Conservation (phyloP, 35 echinoderm and acorn worm species). For the Apostichopus parvimensis region DNA sequence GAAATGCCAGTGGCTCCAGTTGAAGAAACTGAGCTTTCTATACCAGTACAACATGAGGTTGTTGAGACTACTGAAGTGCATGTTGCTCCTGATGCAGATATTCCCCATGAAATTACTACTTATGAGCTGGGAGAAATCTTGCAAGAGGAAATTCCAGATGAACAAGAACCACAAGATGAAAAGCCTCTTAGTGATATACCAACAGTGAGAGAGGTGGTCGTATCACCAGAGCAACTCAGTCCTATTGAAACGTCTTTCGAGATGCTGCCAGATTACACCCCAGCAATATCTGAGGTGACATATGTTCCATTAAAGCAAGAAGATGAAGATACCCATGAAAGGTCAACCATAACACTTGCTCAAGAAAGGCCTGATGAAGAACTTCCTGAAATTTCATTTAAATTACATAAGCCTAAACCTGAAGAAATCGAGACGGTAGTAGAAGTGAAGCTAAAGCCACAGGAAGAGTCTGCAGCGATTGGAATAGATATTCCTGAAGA, state of each 20-base stretch:
- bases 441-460: neutral
- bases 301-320: slow-evolving; percentile 5
- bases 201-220: slow-evolving; percentile 23
- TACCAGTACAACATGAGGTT: slow-evolving; percentile 26
- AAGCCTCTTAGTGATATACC: neutral
- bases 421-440: slow-evolving; percentile 15
- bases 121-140: slow-evolving; percentile 51
- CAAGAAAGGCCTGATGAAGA: neutral
- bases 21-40: neutral
- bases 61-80: slow-evolving; percentile 48
- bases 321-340: slow-evolving; percentile 30
- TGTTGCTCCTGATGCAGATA: neutral
- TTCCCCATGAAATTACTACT: slow-evolving; percentile 22
- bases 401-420: slow-evolving; percentile 14
- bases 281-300: slow-evolving; percentile 19
- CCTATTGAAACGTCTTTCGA: slow-evolving; percentile 42
- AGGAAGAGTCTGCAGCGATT: slow-evolving; percentile 17
- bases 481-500: slow-evolving; percentile 5
- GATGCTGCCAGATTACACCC: neutral
- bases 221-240: slow-evolving; percentile 46
- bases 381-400: slow-evolving; percentile 14
- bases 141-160: slow-evolving; percentile 46
- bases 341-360: neutral
- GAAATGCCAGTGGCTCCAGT: neutral
- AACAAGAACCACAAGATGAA: neutral